phyloP scores from a whole-genome alignment of 2,888 invertebrate genomes.

The Apomyelois bistriatella region DNA sequence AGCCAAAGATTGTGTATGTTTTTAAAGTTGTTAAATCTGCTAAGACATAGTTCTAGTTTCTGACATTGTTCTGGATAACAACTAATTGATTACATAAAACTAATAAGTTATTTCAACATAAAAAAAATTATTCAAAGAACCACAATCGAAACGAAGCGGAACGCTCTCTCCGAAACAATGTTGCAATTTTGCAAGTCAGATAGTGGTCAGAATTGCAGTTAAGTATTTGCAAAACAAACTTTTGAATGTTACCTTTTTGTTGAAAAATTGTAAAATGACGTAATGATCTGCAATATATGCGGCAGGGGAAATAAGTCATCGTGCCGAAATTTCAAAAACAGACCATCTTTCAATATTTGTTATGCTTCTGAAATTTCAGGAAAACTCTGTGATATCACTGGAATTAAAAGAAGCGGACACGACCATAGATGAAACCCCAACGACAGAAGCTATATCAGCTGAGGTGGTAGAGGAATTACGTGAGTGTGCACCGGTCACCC shows the following conservation, averaged over 20 bases:
- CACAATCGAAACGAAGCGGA: conserved; percentile 2
- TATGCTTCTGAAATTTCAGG: conserved; percentile 47
- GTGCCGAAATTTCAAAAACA: too few species aligned
- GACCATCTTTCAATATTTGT: too few species aligned
- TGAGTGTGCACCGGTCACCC: conserved; percentile 83
- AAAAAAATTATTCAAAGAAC: neutral
- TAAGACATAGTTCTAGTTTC: too few species aligned
- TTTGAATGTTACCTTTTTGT: neutral
- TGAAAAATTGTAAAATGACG: too few species aligned
- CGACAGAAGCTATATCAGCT: conserved; percentile 55
- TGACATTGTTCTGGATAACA: too few species aligned
- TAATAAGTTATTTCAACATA: neutral
- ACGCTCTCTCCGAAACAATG: conserved; percentile 4
- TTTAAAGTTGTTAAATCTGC: too few species aligned
- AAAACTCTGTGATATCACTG: conserved; percentile 68
- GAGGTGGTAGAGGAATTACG: conserved; percentile 81
- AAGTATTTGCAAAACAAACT: neutral
- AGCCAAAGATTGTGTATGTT: too few species aligned
- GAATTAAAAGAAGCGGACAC: conserved; percentile 62
- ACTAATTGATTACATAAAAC: neutral
- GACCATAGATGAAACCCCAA: conserved; percentile 54
- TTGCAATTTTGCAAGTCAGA: conserved; percentile 3
- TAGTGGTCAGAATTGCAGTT: conserved; percentile 1
- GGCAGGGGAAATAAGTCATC: too few species aligned
- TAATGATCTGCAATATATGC: neutral